Evolutionary conservation across 2,888 invertebrate species (phyloP).

Genomic region (Cryptosula pallasiana): DNA sequence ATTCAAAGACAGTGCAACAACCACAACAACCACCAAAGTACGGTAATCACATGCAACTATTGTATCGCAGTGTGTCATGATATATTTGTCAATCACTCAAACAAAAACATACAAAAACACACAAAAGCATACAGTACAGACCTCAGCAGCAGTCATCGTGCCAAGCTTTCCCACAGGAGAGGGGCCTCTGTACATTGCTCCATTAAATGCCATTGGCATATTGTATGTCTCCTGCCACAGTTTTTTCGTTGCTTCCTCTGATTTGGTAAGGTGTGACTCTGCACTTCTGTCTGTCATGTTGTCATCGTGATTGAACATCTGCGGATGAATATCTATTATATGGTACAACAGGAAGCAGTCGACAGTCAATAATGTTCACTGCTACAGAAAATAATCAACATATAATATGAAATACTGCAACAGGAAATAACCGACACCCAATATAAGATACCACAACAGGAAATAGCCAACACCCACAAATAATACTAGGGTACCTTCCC

Average conservation of each 20-base stretch:
- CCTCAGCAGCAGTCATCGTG: constrained; percentile 42
- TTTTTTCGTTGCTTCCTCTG: constrained; percentile 53
- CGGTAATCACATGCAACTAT: no score
- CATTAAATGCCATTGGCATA: constrained; percentile 51
- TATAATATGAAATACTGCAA: no score
- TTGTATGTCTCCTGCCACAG: constrained; percentile 53
- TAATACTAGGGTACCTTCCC: constrained; percentile 33
- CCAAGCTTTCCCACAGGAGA: constrained; percentile 52
- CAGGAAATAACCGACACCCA: no score
- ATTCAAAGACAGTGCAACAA: no score
- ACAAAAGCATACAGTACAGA: constrained; percentile 25
- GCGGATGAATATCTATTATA: constrained; percentile 18
- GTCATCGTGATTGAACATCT: constrained; percentile 55
- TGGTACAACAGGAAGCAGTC: no score
- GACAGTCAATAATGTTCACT: no score
- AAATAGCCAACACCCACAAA: no score
- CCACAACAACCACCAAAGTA: no score
- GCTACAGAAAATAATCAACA: no score
- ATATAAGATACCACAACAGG: no score
- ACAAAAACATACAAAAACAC: not conserved
- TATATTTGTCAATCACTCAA: no score
- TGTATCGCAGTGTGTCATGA: no score
- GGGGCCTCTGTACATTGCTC: constrained; percentile 56
- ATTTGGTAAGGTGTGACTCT: constrained; percentile 52
- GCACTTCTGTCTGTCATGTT: constrained; percentile 54